phyloP scores from a whole-genome alignment of 2,888 invertebrate genomes.

The Euspilapteryx auroguttella region DNA sequence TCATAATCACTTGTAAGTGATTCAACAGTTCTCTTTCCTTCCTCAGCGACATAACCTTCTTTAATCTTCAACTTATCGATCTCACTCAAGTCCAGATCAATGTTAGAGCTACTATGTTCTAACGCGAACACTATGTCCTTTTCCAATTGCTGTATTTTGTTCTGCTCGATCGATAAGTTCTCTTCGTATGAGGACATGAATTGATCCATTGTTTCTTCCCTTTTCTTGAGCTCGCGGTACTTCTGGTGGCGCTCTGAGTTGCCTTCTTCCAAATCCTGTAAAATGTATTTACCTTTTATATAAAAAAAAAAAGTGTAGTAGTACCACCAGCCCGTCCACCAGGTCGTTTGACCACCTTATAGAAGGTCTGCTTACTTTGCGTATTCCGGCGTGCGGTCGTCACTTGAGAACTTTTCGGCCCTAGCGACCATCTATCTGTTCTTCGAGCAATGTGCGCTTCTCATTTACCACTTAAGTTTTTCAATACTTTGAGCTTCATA shows the following conservation, averaged over 20 bases:
- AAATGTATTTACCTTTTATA: constrained; percentile 1
- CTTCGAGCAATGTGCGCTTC: no score
- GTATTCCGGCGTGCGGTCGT: no score
- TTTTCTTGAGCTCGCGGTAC: constrained; percentile 76
- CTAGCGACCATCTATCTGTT: no score
- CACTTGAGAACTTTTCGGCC: no score
- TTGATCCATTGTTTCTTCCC: constrained; percentile 80
- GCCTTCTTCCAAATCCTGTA: constrained; percentile 67
- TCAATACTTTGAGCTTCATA: no score
- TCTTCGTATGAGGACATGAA: constrained; percentile 70
- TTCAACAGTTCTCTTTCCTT: constrained; percentile 50
- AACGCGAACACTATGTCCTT: constrained; percentile 65
- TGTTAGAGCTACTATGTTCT: constrained; percentile 67
- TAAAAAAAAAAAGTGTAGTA: not conserved
- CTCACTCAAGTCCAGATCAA: constrained; percentile 63
- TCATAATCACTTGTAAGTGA: constrained; percentile 47
- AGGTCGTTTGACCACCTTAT: no score
- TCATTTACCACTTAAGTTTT: no score
- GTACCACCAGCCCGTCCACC: not conserved
- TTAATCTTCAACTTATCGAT: constrained; percentile 49
- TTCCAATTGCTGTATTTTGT: constrained; percentile 65
- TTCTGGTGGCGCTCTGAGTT: constrained; percentile 76
- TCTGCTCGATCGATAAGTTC: constrained; percentile 63
- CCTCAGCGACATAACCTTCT: constrained; percentile 46
- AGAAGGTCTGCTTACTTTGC: no score